Evolutionary conservation across 2,113 vertebrate genomes (phyloP).

Genomic region (Daboia siamensis): DNA sequence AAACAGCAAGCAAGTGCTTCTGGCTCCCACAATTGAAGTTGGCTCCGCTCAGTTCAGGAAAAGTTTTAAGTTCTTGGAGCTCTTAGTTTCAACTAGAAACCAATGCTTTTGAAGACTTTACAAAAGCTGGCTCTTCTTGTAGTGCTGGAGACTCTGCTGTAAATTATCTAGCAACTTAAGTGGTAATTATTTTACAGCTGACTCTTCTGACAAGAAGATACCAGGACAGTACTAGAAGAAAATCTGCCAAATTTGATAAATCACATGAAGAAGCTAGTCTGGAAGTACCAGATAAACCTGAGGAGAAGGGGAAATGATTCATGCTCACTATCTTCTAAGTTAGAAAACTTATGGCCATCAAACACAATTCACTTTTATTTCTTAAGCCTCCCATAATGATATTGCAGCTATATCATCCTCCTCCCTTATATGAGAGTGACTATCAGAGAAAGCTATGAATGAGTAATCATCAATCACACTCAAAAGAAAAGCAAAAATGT

Average conservation of each 20-base stretch:
- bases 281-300: background rate
- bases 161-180: background rate
- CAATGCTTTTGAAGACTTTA: background rate
- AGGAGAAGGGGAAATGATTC: background rate
- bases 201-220: background rate
- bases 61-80: background rate
- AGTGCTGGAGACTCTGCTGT: background rate
- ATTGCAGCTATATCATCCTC: background rate
- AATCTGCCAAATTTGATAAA: background rate
- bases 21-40: background rate
- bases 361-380: background rate
- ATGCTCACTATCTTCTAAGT: background rate
- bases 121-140: background rate
- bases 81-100: background rate
- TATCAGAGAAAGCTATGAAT: background rate
- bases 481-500: background rate
- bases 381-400: background rate
- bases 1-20: background rate
- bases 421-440: background rate
- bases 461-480: background rate
- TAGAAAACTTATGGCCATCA: background rate
- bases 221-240: background rate
- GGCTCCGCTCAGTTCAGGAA: background rate
- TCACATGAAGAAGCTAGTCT: background rate
- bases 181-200: background rate